phyloP scores from a whole-genome alignment of 2,113 vertebrate genomes.

The Oryzias javanicus region DNA sequence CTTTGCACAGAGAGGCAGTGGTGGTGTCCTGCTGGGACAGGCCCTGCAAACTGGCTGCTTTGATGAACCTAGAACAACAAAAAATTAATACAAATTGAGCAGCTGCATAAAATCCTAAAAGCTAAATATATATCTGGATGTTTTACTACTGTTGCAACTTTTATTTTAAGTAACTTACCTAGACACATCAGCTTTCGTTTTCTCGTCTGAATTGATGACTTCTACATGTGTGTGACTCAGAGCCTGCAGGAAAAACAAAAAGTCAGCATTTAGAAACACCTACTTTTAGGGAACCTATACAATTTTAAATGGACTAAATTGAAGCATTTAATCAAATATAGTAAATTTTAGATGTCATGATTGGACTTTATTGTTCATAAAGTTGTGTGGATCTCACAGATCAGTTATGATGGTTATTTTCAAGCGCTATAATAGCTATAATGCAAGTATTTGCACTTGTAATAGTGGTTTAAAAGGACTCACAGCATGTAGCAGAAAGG shows the following conservation, averaged over 20 bases:
- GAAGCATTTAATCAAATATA: neutral
- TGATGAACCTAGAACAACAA: constrained; percentile 84
- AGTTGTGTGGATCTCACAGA: too few relatives aligned
- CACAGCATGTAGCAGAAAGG: constrained; percentile 90
- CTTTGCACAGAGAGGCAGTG: constrained; percentile 84
- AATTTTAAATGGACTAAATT: neutral
- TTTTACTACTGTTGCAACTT: neutral
- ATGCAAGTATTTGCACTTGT: neutral
- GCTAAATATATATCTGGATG: neutral
- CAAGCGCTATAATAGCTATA: too few relatives aligned
- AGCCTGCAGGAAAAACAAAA: constrained; percentile 76
- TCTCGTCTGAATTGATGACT: constrained; percentile 84
- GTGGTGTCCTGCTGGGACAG: constrained; percentile 90
- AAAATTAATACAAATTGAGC: neutral
- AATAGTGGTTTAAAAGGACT: constrained; percentile 59
- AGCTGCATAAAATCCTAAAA: neutral
- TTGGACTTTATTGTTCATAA: too few relatives aligned
- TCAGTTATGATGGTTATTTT: too few relatives aligned
- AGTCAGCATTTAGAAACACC: neutral
- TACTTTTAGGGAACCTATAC: neutral
- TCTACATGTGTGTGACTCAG: constrained; percentile 90
- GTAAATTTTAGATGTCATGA: too few relatives aligned
- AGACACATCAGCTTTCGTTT: constrained; percentile 84
- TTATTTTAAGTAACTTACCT: constrained; percentile 77
- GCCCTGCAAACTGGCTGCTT: constrained; percentile 90